Percentiles rank a stretch among this genome's conserved stretches.
Evolutionary conservation across 1,140 invertebrate species (phyloP).

Genomic region (Batillaria attramentaria): DNA sequence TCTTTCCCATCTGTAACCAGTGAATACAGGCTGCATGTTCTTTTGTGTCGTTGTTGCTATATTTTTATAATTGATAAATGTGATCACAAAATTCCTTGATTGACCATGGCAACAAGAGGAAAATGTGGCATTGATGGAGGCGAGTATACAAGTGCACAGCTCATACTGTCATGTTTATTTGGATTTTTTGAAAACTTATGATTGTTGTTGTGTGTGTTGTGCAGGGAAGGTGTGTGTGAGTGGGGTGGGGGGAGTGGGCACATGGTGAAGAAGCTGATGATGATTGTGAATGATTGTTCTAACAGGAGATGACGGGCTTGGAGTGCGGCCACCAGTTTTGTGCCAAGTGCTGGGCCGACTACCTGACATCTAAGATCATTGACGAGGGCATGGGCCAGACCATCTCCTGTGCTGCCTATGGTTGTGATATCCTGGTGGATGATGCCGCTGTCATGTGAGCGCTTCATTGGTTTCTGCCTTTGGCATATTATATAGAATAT

Average conservation of each 20-base stretch:
- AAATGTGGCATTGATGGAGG: no score
- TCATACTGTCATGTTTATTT: no score
- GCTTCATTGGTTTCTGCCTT: no score
- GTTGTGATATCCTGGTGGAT: constrained; percentile 91
- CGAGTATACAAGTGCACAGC: no score
- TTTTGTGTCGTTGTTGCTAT: neutral
- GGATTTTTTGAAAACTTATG: no score
- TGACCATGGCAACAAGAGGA: no score
- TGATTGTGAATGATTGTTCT: no score
- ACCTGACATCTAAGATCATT: constrained; percentile 98
- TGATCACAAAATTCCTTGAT: no score
- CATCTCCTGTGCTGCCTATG: constrained; percentile 92
- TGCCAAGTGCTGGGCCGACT: constrained; percentile 94
- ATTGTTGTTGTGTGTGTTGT: no score
- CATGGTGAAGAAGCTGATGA: neutral
- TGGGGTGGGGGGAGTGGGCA: neutral
- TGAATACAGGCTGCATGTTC: neutral
- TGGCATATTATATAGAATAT: neutral
- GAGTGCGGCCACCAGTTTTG: constrained; percentile 98
- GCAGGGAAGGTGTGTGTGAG: neutral
- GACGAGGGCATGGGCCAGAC: constrained; percentile 93
- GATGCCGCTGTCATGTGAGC: constrained; percentile 95
- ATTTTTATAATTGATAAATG: no score
- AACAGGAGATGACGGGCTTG: constrained; percentile 94
- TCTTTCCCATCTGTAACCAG: neutral